Conservation (phyloP, 2,888 invertebrate genomes). For the Hirtodrosophila cameraria region DNA sequence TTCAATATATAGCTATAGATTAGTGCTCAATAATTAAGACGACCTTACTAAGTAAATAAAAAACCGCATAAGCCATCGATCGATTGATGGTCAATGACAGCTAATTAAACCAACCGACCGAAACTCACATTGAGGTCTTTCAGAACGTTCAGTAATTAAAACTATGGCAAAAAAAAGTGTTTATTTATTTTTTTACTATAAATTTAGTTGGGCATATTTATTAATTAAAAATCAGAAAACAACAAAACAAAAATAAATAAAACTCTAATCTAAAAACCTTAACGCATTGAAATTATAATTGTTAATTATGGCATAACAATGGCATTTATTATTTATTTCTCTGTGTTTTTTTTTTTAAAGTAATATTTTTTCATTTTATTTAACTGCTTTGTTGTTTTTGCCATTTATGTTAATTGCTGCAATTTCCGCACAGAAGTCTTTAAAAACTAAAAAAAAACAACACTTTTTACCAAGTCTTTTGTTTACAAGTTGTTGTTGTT, state of each 20-base stretch:
- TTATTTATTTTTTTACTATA: not conserved
- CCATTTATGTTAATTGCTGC: slow-evolving; percentile 54
- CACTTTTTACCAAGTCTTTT: slow-evolving; percentile 4
- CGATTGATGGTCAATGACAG: slow-evolving; percentile 11
- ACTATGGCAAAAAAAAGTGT: slow-evolving; percentile 9
- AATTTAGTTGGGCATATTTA: slow-evolving; percentile 28
- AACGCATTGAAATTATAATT: slow-evolving; percentile 23
- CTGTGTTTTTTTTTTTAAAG: not conserved
- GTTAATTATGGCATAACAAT: slow-evolving; percentile 36
- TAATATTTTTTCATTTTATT: not conserved
- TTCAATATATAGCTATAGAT: too few species aligned
- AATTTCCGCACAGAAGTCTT: slow-evolving; percentile 47
- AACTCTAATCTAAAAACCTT: slow-evolving; percentile 1
- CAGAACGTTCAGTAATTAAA: slow-evolving; percentile 20
- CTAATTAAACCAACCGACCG: slow-evolving; percentile 10
- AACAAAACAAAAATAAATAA: not conserved
- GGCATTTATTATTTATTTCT: slow-evolving; percentile 14
- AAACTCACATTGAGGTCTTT: slow-evolving; percentile 16
- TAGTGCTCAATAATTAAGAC: slow-evolving; percentile 11
- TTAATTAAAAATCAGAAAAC: slow-evolving; percentile 6
- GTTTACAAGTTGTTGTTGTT: slow-evolving; percentile 4
- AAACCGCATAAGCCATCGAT: slow-evolving; percentile 11
- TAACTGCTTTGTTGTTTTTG: slow-evolving; percentile 24
- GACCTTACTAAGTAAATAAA: slow-evolving; percentile 20
- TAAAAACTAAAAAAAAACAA: not conserved